These are phyloP conservation scores for Sitta carolinensis DNA, from an alignment of 2,797 vertebrate genomes.

Conservation along the genomic window DNA sequence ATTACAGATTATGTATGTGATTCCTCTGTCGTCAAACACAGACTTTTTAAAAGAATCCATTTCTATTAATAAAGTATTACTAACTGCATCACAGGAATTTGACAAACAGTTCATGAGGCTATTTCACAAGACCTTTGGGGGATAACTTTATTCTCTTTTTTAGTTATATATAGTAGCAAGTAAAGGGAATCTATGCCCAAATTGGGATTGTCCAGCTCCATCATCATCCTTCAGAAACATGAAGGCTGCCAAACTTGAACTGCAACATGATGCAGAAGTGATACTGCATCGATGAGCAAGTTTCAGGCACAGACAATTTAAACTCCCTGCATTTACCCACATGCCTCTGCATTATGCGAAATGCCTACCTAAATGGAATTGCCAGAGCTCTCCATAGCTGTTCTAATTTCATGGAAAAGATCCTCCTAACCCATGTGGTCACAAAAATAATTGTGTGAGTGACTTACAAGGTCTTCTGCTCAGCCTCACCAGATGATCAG, in stretches of 20 bases:
- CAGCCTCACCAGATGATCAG: slow-evolving; percentile 31
- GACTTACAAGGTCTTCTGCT: slow-evolving; percentile 23
- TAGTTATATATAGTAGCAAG: not conserved
- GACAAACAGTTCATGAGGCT: not conserved
- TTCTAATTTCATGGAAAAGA: not conserved
- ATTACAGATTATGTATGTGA: not conserved
- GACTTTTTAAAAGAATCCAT: not conserved
- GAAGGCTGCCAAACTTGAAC: slow-evolving; percentile 44
- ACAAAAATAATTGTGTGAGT: not conserved
- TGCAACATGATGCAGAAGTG: slow-evolving; percentile 52
- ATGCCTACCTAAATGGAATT: not conserved
- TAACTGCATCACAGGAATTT: not conserved
- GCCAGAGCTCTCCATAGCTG: not conserved
- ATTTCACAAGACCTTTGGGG: not conserved
- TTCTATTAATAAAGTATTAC: not conserved
- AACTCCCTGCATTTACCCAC: not conserved
- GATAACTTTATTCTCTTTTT: not conserved
- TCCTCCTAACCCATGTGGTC: not conserved
- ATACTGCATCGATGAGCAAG: not conserved
- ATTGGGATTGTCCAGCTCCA: not conserved
- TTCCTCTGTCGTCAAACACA: not conserved
- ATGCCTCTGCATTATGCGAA: not conserved
- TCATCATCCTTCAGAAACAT: not conserved
- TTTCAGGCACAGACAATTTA: not conserved
- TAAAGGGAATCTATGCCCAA: not conserved